Evolutionary conservation across 2,113 vertebrate genomes (phyloP).

Genomic region (Neotoma lepida): DNA sequence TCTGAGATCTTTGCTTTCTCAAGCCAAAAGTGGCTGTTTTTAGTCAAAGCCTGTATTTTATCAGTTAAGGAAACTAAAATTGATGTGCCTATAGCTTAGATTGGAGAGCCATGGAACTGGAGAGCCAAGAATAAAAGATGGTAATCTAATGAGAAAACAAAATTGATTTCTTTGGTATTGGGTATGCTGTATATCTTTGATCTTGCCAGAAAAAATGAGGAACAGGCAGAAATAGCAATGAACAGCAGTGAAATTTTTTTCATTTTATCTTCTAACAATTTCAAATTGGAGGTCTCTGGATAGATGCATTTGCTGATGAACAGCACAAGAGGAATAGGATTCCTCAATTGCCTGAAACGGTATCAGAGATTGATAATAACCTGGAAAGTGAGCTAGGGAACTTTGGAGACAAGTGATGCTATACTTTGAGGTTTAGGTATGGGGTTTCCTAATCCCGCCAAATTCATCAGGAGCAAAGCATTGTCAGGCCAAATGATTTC

Average conservation of each 20-base stretch:
- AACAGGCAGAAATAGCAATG: conserved; percentile 73
- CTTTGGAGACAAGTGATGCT: not conserved
- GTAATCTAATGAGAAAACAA: conserved; percentile 54
- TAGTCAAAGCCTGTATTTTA: conserved; percentile 13
- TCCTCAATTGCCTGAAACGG: conserved; percentile 61
- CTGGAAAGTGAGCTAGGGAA: conserved; percentile 43
- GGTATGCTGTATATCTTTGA: conserved; percentile 80
- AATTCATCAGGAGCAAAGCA: not conserved
- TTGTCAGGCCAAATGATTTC: not conserved
- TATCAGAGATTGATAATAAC: conserved; percentile 81
- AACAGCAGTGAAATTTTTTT: conserved; percentile 41
- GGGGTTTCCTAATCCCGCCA: not conserved
- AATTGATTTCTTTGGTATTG: conserved; percentile 58
- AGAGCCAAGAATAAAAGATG: conserved; percentile 1
- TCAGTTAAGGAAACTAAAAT: conserved; percentile 16
- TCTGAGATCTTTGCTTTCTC: conserved; percentile 3
- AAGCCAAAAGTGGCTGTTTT: not conserved
- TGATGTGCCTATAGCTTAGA: not conserved
- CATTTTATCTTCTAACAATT: conserved; percentile 69
- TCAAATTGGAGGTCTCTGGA: conserved; percentile 78
- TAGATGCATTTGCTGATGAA: conserved; percentile 63
- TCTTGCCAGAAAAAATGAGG: conserved; percentile 83
- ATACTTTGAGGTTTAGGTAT: not conserved
- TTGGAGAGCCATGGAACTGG: not conserved
- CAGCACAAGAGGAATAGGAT: not conserved